phyloP scores from a whole-genome alignment of 2,113 vertebrate species.

The Rostratula benghalensis region DNA sequence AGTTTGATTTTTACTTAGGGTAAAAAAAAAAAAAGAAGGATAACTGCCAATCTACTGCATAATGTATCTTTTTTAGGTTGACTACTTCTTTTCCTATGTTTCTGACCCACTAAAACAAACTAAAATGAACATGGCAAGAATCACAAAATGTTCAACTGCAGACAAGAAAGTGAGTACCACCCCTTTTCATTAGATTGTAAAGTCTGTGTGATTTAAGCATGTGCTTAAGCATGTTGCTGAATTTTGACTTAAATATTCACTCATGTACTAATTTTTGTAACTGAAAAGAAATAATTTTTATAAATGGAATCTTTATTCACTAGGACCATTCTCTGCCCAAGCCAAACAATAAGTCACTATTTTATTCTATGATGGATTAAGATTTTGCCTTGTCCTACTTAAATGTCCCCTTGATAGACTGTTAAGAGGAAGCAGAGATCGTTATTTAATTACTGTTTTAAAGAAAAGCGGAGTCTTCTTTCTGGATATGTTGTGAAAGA shows the following conservation, averaged over 20 bases:
- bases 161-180: background rate
- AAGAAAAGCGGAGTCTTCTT: background rate
- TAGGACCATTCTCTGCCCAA: background rate
- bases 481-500: background rate
- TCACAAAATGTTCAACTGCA: background rate
- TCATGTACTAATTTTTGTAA: background rate
- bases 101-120: background rate
- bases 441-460: background rate
- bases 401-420: background rate
- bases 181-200: background rate
- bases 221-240: background rate
- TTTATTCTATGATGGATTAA: background rate
- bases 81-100: background rate
- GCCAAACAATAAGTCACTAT: background rate
- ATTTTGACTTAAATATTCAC: background rate
- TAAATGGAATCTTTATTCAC: background rate
- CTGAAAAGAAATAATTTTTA: background rate
- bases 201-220: background rate
- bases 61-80: background rate
- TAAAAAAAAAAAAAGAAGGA: background rate
- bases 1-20: background rate
- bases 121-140: background rate
- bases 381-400: background rate
- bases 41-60: background rate
- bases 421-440: background rate